These are phyloP conservation scores for Psylliodes chrysocephalus DNA, from an alignment of 2,888 invertebrate species.

Conservation along the genomic window DNA sequence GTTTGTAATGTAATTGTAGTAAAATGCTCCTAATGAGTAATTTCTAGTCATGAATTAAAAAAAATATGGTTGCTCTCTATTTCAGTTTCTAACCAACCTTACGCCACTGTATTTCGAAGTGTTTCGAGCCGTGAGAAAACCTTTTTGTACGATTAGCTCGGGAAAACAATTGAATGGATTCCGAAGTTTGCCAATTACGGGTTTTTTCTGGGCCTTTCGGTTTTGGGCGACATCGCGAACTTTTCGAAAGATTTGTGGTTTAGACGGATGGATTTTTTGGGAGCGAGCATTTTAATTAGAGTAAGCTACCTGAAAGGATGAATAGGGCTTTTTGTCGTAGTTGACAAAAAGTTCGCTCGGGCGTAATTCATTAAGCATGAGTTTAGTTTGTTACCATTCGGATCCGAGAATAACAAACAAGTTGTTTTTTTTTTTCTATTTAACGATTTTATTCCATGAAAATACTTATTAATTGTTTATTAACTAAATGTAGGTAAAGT, in stretches of 20 bases:
- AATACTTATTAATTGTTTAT: no score
- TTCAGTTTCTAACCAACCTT: no score
- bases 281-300: conserved; percentile 18
- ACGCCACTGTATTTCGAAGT: background rate
- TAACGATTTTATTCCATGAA: no score
- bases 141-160: conserved; percentile 29
- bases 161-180: conserved; percentile 32
- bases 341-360: background rate
- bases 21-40: no score
- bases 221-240: conserved; percentile 5
- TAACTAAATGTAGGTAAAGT: no score
- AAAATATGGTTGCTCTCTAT: no score
- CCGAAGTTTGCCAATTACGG: conserved; percentile 27
- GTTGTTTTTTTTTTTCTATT: no score
- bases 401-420: no score
- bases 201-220: conserved; percentile 8
- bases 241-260: conserved; percentile 19
- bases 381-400: no score
- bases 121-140: conserved; percentile 26
- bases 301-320: background rate
- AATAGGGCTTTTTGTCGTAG: background rate
- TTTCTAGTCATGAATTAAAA: no score
- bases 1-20: no score
- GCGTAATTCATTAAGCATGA: background rate
- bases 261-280: background rate